Conservation (phyloP, 2,797 vertebrate species). For the Sciurus carolinensis region DNA sequence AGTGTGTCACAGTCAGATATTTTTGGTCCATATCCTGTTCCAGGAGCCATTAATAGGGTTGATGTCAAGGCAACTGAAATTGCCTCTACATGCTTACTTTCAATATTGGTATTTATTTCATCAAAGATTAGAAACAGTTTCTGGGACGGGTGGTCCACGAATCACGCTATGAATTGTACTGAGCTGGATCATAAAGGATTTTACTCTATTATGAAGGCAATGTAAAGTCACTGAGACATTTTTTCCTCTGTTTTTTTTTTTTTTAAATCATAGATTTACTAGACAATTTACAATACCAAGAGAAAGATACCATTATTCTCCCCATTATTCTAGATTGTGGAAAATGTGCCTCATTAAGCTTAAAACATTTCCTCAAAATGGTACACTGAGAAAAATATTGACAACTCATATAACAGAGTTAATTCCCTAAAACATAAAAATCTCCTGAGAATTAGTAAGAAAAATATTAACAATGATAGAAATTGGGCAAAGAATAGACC, state of each 20-base stretch:
- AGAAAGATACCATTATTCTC: conserved; percentile 15
- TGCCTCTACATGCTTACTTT: not conserved
- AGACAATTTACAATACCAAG: conserved; percentile 49
- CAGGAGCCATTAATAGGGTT: not conserved
- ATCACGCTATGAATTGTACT: not conserved
- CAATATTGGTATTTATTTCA: conserved; percentile 43
- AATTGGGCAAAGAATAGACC: not conserved
- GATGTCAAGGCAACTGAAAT: conserved; percentile 27
- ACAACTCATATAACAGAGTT: conserved; percentile 15
- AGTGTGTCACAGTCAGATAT: not conserved
- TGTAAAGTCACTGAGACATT: not conserved
- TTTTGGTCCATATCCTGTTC: not conserved
- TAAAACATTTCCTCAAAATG: conserved; percentile 56
- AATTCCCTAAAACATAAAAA: conserved; percentile 59
- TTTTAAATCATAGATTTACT: not conserved
- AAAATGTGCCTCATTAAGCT: conserved; percentile 29
- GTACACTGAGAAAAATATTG: conserved; percentile 40
- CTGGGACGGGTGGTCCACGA: not conserved
- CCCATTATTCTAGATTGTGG: conserved; percentile 23
- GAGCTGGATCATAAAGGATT: conserved; percentile 27
- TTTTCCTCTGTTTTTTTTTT: not conserved
- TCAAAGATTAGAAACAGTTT: conserved; percentile 47
- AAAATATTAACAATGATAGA: conserved; percentile 16
- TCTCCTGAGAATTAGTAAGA: conserved; percentile 4
- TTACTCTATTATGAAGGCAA: conserved; percentile 19